Evolutionary conservation across 2,888 invertebrate genomes (phyloP).

Genomic region (Norana najaformis): DNA sequence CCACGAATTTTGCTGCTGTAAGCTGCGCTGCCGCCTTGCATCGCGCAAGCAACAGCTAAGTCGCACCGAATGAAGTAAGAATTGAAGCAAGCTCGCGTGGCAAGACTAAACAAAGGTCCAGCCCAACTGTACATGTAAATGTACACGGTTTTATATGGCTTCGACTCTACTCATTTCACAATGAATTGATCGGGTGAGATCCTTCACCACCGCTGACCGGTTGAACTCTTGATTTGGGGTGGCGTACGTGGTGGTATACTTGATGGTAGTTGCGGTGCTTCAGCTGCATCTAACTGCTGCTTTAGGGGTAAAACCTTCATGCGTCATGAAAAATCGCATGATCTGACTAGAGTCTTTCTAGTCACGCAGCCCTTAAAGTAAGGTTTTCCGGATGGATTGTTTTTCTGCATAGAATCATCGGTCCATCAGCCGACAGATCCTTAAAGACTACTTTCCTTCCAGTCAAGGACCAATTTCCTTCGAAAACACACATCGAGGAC

Average conservation of each 20-base stretch:
- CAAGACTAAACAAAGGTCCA: not conserved
- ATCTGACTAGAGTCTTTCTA: not conserved
- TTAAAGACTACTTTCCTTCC: too few species aligned
- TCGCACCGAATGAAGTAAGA: not conserved
- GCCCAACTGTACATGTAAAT: too few species aligned
- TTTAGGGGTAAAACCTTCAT: not conserved
- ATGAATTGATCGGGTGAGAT: too few species aligned
- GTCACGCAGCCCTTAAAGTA: not conserved
- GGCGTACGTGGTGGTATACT: not conserved
- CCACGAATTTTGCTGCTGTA: not conserved
- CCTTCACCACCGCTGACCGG: too few species aligned
- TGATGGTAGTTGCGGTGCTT: not conserved
- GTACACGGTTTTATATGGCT: too few species aligned
- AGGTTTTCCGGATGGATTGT: not conserved
- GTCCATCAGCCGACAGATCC: not conserved
- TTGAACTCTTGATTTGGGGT: too few species aligned
- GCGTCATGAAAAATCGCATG: not conserved
- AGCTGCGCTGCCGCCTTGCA: not conserved
- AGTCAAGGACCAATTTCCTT: too few species aligned
- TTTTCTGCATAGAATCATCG: not conserved
- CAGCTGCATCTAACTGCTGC: not conserved
- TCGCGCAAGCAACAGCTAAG: not conserved
- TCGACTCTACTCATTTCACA: too few species aligned
- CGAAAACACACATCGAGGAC: too few species aligned
- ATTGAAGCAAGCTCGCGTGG: not conserved